These are phyloP conservation scores for Saxicola maurus DNA, from an alignment of 2,797 vertebrate genomes.

Conservation along the genomic window DNA sequence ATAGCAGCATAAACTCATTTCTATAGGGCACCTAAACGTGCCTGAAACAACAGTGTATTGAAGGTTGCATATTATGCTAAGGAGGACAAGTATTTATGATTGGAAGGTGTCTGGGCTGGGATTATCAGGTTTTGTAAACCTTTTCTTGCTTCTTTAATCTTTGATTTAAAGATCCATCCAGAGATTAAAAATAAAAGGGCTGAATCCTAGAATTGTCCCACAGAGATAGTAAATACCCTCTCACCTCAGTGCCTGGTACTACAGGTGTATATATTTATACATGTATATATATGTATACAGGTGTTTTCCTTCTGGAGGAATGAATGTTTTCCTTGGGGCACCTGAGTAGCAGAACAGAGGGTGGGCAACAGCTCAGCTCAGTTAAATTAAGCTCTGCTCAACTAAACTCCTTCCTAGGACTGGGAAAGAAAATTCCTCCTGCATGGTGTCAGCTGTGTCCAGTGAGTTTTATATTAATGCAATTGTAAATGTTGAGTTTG, in stretches of 20 bases:
- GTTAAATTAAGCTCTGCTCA: not conserved
- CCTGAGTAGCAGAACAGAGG: not conserved
- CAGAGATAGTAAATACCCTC: not conserved
- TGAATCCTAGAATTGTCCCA: not conserved
- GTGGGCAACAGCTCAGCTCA: not conserved
- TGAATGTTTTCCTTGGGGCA: not conserved
- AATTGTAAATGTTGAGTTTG: not conserved
- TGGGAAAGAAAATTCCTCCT: not conserved
- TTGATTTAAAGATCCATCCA: not conserved
- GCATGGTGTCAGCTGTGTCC: rapidly evolving
- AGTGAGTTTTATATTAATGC: not conserved
- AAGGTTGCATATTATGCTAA: not conserved
- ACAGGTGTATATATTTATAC: too few relatives aligned
- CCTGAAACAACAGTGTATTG: not conserved
- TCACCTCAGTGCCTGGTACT: not conserved
- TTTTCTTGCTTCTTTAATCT: not conserved
- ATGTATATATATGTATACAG: not conserved
- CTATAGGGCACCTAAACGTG: not conserved
- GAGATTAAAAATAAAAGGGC: not conserved
- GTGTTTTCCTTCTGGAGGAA: not conserved
- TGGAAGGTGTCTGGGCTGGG: not conserved
- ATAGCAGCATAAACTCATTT: conserved; percentile 4
- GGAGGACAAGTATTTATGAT: conserved; percentile 21
- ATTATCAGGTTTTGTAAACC: not conserved
- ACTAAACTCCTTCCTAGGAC: not conserved